Conservation (phyloP, 2,888 invertebrate species). For the Trichopria drosophilae region DNA sequence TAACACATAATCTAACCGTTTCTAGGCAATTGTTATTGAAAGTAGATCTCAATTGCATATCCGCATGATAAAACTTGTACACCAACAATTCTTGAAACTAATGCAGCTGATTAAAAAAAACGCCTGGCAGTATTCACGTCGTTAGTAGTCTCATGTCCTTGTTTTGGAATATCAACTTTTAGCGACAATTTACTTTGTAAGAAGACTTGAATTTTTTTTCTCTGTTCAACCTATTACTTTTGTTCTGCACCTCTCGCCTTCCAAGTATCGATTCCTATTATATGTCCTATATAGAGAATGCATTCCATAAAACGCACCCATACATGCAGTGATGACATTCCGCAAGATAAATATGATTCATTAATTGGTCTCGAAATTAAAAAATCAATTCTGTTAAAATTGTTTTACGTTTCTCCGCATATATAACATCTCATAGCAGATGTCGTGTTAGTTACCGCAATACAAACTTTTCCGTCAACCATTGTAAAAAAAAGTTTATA, state of each 20-base stretch:
- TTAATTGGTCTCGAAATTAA: neutral
- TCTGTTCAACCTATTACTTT: no score
- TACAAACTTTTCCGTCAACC: conserved; percentile 9
- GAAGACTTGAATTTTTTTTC: neutral
- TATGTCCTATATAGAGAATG: neutral
- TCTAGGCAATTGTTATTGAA: conserved; percentile 5
- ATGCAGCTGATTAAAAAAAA: conserved; percentile 5
- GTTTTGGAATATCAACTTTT: conserved; percentile 16
- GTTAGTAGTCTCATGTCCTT: conserved; percentile 7
- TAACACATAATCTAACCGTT: conserved; percentile 5
- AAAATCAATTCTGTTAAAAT: neutral
- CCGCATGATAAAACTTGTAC: conserved; percentile 16
- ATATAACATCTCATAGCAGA: neutral
- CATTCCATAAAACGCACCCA: neutral
- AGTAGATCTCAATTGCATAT: neutral
- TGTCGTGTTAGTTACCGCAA: conserved; percentile 1
- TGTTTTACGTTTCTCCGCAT: no score
- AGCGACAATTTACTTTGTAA: conserved; percentile 7
- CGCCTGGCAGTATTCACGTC: conserved; percentile 16
- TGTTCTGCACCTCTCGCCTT: no score
- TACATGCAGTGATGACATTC: conserved; percentile 1
- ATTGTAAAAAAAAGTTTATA: conserved; percentile 2
- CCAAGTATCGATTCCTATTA: no score
- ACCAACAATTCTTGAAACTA: conserved; percentile 2
- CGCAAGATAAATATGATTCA: neutral